A percentile compares a stretch with the other conserved stretches of the same genome.
Evolutionary conservation across 1,140 invertebrate genomes (phyloP).

Genomic region (Paraescarpia echinospica): DNA sequence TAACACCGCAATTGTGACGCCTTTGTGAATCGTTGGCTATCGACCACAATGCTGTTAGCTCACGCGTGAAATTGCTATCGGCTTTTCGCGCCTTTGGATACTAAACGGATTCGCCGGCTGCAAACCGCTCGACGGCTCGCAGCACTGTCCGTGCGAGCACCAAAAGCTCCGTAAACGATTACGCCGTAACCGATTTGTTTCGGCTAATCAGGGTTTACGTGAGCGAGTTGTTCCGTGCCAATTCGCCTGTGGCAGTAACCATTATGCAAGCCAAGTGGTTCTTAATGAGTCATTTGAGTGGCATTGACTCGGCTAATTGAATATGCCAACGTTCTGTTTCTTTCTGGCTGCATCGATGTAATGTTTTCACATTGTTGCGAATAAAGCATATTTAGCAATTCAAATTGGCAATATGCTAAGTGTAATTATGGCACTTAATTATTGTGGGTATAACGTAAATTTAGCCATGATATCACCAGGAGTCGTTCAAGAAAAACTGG

Average conservation of each 20-base stretch:
- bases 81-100: background rate
- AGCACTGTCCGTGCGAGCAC: background rate
- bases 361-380: background rate
- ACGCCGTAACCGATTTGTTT: background rate
- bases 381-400: background rate
- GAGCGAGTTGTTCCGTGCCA: background rate
- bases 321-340: background rate
- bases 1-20: background rate
- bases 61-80: background rate
- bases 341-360: background rate
- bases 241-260: background rate
- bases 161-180: background rate
- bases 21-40: background rate
- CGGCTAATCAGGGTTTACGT: background rate
- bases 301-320: background rate
- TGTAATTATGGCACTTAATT: background rate
- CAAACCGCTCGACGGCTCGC: background rate
- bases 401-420: background rate
- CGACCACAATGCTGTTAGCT: background rate
- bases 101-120: background rate
- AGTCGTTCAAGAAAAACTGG: background rate
- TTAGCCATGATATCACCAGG: background rate
- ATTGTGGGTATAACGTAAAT: background rate
- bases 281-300: background rate
- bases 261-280: background rate